Conservation (phyloP, 2,113 vertebrate species). For the Hiodon alosoides region DNA sequence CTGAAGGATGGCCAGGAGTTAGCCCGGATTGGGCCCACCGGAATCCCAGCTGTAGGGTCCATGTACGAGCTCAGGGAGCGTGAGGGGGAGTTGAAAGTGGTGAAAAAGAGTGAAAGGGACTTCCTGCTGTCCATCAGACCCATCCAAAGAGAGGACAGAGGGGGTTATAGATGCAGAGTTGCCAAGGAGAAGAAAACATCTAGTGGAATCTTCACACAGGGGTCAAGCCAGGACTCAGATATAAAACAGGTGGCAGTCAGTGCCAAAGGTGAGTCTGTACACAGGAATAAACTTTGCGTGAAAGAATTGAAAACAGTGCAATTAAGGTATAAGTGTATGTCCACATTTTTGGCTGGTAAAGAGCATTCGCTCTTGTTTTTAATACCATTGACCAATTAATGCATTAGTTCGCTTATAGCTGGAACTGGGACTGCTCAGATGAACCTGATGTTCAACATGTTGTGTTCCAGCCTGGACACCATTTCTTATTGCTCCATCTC, state of each 20-base stretch:
- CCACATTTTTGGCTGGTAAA: no score
- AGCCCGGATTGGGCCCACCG: constrained; percentile 59
- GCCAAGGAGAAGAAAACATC: background rate
- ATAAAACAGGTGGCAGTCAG: constrained; percentile 38
- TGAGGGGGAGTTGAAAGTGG: constrained; percentile 56
- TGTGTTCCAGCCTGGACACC: no score
- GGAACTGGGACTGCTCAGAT: no score
- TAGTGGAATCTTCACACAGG: constrained; percentile 43
- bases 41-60: constrained; percentile 47
- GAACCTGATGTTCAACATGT: no score
- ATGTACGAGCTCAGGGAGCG: constrained; percentile 47
- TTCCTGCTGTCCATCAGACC: constrained; percentile 62
- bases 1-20: constrained; percentile 44
- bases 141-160: constrained; percentile 59
- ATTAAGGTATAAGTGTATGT: no score
- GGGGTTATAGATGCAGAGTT: constrained; percentile 61
- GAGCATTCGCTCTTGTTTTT: no score
- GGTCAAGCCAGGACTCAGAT: constrained; percentile 39
- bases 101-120: constrained; percentile 47
- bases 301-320: background rate
- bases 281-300: background rate
- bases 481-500: no score
- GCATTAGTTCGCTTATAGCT: no score
- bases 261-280: constrained; percentile 46
- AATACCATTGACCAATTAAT: no score